Evolutionary conservation across 1,140 invertebrate species (phyloP).

Genomic region (Achatina immaculata): DNA sequence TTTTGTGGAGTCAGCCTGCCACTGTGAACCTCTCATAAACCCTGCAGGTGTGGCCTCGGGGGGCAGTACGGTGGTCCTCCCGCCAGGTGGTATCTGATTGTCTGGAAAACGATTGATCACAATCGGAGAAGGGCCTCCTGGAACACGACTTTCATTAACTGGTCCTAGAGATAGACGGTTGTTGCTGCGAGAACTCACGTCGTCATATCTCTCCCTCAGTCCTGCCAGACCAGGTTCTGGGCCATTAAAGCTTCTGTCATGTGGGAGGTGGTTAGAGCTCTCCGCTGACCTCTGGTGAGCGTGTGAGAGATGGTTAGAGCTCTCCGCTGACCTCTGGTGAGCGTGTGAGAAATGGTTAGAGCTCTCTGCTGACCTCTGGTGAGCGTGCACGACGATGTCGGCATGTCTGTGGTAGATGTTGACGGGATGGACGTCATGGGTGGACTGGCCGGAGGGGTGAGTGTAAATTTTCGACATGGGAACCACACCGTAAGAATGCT

Average conservation of each 20-base stretch:
- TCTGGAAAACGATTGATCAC: background rate
- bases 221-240: background rate
- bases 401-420: background rate
- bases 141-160: slow-evolving; percentile 9
- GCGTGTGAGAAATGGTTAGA: background rate
- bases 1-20: slow-evolving; percentile 9
- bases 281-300: slow-evolving; percentile 42
- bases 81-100: background rate
- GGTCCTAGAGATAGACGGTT: slow-evolving; percentile 5
- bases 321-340: slow-evolving; percentile 41
- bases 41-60: background rate
- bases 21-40: background rate
- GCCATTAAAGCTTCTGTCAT: slow-evolving; percentile 17
- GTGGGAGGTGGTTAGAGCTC: slow-evolving; percentile 7
- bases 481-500: background rate
- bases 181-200: slow-evolving; percentile 14
- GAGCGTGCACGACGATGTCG: slow-evolving; percentile 13
- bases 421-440: background rate
- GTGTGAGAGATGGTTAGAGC: background rate
- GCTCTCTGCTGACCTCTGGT: slow-evolving; percentile 39
- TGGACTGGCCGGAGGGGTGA: background rate
- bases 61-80: background rate
- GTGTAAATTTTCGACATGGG: background rate
- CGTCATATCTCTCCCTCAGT: background rate
- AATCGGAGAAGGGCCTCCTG: background rate